Base-by-base conservation (phyloP, 2,888 invertebrate species). In the Sympetrum striolatum region DNA sequence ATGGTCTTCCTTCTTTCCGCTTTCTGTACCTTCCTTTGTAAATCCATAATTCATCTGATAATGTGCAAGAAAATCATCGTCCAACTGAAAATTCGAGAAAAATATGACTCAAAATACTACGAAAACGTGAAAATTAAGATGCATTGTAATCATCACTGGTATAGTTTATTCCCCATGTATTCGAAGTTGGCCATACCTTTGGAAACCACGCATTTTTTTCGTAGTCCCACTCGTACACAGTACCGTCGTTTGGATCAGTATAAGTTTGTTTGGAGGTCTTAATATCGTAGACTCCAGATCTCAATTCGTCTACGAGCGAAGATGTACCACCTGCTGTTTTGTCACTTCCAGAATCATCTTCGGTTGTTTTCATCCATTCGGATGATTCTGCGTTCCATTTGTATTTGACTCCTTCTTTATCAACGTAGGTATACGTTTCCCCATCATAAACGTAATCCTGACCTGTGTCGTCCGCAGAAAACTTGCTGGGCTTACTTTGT, bases 11-110 rank as follows among this genome's bases (percentile, higher is more conserved):
- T 92, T 91, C 39, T 92, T 92, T 80, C 92, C 91, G 64, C 8
- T 31, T 0, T 93, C 48, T 91, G 91, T 93, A 91, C 94, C 95
- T 92, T 96, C 96, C 92, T 97, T 96, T 81, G 96, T 95, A 93
- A 98, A 98, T 6, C 98, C 98, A 94, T 99, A 99, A 93, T 95
- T 98, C 96, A 99, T 97, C 94, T 99, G 99, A 94, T 99, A 99
- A 91, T 96, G 95, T 0, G 99, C 99, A 95, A 99, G 96, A 93
- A 99, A 99, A 92, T 99, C 98, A 93, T 98, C 98, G 94, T 99
- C 98, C 91, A 99, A 96, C 95, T 96, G 93, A 10, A 93, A 92
- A 64, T 25, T 60, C 31, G 0, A 15, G 12, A 25, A 79, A 25
- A 31, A 31, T 15, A 79, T 25, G 79, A 15, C 31, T 12, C 8